Conservation (phyloP, 2,888 invertebrate species). For the Lacanobia oleracea region DNA sequence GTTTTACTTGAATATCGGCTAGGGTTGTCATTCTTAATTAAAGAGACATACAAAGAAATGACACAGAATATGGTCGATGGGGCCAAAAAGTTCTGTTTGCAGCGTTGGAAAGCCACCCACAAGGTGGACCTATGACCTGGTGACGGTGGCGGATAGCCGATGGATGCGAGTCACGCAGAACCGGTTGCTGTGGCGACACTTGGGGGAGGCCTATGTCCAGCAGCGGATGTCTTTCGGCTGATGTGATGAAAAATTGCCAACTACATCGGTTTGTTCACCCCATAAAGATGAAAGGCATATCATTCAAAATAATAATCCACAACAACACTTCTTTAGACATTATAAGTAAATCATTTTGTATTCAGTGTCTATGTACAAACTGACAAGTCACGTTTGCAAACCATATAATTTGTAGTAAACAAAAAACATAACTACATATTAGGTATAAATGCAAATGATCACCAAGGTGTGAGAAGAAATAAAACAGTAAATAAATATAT, state of each 20-base stretch:
- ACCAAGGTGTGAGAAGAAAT: conserved; percentile 30
- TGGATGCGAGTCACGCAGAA: too few species aligned
- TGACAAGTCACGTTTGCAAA: conserved; percentile 56
- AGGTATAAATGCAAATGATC: conserved; percentile 23
- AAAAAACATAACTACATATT: conserved; percentile 48
- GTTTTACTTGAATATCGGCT: background rate
- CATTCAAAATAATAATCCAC: conserved; percentile 9
- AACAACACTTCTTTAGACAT: background rate
- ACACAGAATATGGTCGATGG: too few species aligned
- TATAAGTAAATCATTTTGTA: conserved; percentile 7
- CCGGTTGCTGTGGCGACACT: too few species aligned
- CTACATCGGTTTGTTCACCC: background rate
- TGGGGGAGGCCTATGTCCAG: too few species aligned
- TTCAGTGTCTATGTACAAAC: conserved; percentile 33
- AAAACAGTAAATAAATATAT: conserved; percentile 40
- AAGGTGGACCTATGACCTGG: too few species aligned
- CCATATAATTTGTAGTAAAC: conserved; percentile 46
- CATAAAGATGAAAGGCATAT: background rate
- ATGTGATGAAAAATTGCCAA: too few species aligned
- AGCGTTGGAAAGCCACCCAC: too few species aligned
- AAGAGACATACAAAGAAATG: conserved; percentile 5
- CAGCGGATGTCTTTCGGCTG: too few species aligned
- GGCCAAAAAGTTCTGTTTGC: too few species aligned
- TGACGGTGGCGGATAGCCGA: too few species aligned
- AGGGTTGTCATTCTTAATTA: background rate